Percentiles rank a stretch among this genome's conserved stretches.
These are phyloP conservation scores for Botrylloides violaceus DNA, from an alignment of 23 tunicate species.

Conservation along the genomic window DNA sequence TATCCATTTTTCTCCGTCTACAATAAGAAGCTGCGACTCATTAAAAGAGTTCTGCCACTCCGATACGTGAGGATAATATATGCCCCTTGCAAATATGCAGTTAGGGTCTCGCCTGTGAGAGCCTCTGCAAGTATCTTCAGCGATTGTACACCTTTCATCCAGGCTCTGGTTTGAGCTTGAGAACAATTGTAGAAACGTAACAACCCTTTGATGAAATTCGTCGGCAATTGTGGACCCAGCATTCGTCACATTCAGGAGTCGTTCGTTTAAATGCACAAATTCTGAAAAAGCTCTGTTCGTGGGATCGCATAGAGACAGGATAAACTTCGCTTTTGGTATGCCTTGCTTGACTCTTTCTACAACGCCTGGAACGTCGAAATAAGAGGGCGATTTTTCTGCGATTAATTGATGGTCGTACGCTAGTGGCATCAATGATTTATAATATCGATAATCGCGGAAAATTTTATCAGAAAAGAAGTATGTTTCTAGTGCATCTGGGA, in stretches of 20 bases:
- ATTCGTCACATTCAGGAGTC: neutral
- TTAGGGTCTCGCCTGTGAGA: too few relatives aligned
- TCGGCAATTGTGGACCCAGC: too few relatives aligned
- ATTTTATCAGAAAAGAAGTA: neutral
- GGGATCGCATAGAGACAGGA: conserved; percentile 14
- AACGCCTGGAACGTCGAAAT: conserved; percentile 1
- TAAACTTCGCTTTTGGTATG: conserved; percentile 17
- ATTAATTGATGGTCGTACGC: neutral
- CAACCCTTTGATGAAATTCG: neutral
- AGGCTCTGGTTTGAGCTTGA: neutral
- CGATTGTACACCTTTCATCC: neutral
- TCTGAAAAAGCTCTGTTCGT: conserved; percentile 20
- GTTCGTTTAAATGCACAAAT: conserved; percentile 2
- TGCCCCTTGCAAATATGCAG: conserved; percentile 9
- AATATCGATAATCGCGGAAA: neutral
- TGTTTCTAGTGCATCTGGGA: neutral
- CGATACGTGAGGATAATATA: neutral
- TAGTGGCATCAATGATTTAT: neutral
- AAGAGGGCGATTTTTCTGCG: conserved; percentile 7
- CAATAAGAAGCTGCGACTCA: conserved; percentile 14
- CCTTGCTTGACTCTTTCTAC: neutral
- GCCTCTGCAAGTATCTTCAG: neutral
- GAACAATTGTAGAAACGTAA: neutral
- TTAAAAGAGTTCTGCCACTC: conserved; percentile 28
- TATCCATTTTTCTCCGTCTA: conserved; percentile 36